A percentile compares a stretch with the other conserved stretches of the same genome.
Evolutionary conservation across 2,888 invertebrate species (phyloP).

Genomic region (Cenopis cana): DNA sequence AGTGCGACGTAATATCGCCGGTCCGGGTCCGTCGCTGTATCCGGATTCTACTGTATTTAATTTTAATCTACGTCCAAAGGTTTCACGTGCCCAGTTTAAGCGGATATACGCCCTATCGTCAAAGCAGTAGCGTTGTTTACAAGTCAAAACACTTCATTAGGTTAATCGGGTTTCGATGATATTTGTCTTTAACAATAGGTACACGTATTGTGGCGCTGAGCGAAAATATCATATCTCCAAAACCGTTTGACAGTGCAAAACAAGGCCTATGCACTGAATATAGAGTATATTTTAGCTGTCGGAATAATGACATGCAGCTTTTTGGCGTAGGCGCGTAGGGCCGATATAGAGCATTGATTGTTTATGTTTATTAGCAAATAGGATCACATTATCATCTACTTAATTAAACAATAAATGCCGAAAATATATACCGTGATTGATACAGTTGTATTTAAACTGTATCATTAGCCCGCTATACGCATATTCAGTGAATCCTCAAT

Average conservation of each 20-base stretch:
- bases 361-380: constrained; percentile 2
- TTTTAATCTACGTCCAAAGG: neutral
- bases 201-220: neutral
- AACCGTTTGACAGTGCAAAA: neutral
- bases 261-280: neutral
- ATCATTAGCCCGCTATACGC: no score
- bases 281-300: neutral
- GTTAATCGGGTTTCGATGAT: neutral
- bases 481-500: no score
- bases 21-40: no score
- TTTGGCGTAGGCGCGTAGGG: no score
- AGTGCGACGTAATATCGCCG: no score
- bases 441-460: no score
- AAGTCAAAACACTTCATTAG: constrained; percentile 16
- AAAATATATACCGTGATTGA: no score
- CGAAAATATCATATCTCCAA: neutral
- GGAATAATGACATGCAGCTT: neutral
- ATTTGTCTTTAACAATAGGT: constrained; percentile 13
- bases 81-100: neutral
- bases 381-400: neutral
- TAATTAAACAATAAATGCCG: neutral
- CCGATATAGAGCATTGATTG: neutral
- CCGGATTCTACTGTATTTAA: no score
- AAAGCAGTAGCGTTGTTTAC: neutral
- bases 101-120: neutral